phyloP scores from a whole-genome alignment of 2,797 vertebrate genomes.

The Coregonus ussuriensis region DNA sequence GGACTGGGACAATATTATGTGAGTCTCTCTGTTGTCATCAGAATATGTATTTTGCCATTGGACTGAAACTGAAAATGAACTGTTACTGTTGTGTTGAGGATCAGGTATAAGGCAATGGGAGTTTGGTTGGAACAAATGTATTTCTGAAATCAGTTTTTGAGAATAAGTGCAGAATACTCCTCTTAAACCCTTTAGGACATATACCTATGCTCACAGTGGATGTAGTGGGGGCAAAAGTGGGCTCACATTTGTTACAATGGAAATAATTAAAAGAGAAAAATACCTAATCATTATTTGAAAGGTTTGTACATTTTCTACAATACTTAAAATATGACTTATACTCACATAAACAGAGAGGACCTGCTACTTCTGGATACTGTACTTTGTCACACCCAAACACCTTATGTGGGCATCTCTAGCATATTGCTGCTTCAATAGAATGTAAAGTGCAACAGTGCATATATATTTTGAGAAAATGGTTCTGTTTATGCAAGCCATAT shows the following conservation, averaged over 20 bases:
- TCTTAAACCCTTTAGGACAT: background rate
- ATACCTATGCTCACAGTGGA: background rate
- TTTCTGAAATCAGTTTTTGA: background rate
- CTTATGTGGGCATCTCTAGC: background rate
- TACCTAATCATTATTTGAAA: background rate
- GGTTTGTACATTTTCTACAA: conserved; percentile 7
- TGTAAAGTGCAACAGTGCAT: conserved; percentile 5
- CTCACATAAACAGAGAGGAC: background rate
- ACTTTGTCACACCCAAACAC: background rate
- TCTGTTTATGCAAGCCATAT: background rate
- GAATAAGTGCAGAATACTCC: background rate
- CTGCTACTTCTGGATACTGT: background rate
- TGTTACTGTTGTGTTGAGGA: too few species aligned
- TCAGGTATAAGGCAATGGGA: too few species aligned
- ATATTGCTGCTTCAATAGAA: conserved; percentile 14
- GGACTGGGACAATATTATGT: background rate
- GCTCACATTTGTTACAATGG: background rate
- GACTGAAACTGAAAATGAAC: background rate
- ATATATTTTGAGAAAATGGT: background rate
- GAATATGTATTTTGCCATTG: background rate
- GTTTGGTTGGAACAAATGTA: background rate
- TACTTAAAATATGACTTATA: background rate
- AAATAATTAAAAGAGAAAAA: background rate
- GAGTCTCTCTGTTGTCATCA: background rate
- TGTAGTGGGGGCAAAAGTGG: background rate